These are phyloP conservation scores for Campylomormyrus tamandua DNA, from an alignment of 2,113 vertebrate species.

Conservation along the genomic window DNA sequence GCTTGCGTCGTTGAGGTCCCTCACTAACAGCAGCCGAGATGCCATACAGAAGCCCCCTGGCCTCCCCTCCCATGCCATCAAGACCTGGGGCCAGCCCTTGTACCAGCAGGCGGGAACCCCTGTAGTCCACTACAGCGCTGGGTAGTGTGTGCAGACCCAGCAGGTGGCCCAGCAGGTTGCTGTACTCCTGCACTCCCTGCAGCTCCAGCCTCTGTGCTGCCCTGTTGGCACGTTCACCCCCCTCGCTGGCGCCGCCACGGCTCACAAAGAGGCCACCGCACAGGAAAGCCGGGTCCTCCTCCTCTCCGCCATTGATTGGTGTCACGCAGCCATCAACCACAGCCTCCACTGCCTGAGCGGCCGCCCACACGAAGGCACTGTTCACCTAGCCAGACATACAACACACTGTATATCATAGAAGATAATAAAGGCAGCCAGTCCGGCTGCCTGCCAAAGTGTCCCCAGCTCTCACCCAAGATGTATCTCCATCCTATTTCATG, in stretches of 20 bases:
- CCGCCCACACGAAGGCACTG: conserved; percentile 63
- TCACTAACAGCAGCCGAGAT: conserved; percentile 55
- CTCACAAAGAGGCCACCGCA: conserved; percentile 69
- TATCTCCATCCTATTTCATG: not conserved
- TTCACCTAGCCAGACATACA: conserved; percentile 53
- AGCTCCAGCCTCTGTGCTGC: conserved; percentile 65
- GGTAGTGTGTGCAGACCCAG: conserved; percentile 66
- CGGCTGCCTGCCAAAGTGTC: not conserved
- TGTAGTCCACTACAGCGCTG: conserved; percentile 67
- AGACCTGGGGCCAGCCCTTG: conserved; percentile 68
- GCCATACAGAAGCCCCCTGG: conserved; percentile 65
- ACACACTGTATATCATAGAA: not conserved
- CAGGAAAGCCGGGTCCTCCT: conserved; percentile 64
- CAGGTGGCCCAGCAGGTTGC: conserved; percentile 47
- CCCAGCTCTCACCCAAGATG: not conserved
- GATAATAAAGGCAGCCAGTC: not conserved
- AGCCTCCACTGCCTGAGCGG: conserved; percentile 57
- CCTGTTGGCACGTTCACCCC: conserved; percentile 63
- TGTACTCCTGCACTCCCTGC: conserved; percentile 60
- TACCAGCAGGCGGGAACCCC: conserved; percentile 66
- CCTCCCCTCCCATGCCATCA: conserved; percentile 50
- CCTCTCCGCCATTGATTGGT: conserved; percentile 58
- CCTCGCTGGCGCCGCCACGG: conserved; percentile 52
- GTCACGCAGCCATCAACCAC: conserved; percentile 66
- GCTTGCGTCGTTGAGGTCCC: conserved; percentile 49